A percentile compares a stretch with the other conserved stretches of the same genome.
These are phyloP conservation scores for Cyrtorhinus lividipennis DNA, from an alignment of 1,140 invertebrate genomes.

Conservation along the genomic window DNA sequence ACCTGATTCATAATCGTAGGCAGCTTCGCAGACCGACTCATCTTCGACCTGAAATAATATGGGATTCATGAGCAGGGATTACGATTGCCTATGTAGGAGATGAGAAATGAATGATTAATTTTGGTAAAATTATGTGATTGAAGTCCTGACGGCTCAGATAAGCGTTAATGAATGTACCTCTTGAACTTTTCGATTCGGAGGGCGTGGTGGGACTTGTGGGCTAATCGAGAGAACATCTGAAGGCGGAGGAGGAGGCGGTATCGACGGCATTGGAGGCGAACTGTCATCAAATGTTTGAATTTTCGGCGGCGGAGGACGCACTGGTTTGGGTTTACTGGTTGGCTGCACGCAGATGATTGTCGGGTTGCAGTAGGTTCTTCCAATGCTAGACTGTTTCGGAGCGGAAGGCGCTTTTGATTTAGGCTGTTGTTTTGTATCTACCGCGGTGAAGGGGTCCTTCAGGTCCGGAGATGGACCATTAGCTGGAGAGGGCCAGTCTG, in stretches of 20 bases:
- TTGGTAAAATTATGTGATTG: too few species aligned
- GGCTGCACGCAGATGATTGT: slow-evolving; percentile 20
- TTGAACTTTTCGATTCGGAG: background rate
- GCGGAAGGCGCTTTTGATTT: slow-evolving; percentile 5
- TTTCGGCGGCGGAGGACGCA: slow-evolving; percentile 20
- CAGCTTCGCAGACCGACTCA: slow-evolving; percentile 48
- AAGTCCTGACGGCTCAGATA: too few species aligned
- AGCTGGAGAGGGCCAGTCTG: slow-evolving; percentile 25
- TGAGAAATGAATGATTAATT: too few species aligned
- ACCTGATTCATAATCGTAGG: slow-evolving; percentile 54
- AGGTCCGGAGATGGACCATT: slow-evolving; percentile 18
- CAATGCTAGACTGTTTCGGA: background rate
- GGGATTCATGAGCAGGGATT: too few species aligned
- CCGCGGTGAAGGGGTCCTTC: slow-evolving; percentile 16
- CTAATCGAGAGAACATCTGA: slow-evolving; percentile 30
- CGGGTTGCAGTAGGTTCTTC: slow-evolving; percentile 10
- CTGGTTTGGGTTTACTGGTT: slow-evolving; percentile 12
- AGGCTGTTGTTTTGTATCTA: slow-evolving; percentile 1
- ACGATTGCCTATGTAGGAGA: too few species aligned
- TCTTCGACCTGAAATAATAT: background rate
- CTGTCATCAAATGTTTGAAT: slow-evolving; percentile 21
- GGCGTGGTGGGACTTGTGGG: slow-evolving; percentile 22
- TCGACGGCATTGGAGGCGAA: slow-evolving; percentile 61
- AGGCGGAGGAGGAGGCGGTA: slow-evolving; percentile 56
- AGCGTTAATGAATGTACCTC: background rate